Evolutionary conservation across 2,888 invertebrate species (phyloP), one percentile per base, ranked within the genome.

Genomic region (Diogma glabrata): DNA sequence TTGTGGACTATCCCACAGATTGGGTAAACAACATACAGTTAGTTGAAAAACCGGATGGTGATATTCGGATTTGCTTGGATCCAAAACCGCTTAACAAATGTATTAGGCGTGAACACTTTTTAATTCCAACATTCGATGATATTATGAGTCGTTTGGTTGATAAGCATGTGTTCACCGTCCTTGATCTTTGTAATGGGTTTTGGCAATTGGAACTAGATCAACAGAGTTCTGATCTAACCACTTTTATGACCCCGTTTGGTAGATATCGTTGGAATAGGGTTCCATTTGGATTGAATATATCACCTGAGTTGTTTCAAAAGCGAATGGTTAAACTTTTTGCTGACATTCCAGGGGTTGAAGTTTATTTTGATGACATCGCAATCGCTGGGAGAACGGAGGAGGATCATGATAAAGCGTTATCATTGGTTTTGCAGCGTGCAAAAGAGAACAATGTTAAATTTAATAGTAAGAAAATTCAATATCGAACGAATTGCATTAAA

Each of bases 1-100:
- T 54, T 17, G 56, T 59, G 10, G 51, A 55, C 17, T 56, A 57
- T 24, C 54, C 57, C 16, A 58, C 56, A n/a, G n/a, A n/a, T n/a
- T 10, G 56, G 59, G 57, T 58, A 14, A 58, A 55, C 24, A 58
- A 9, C 5, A 8, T 36, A 17, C 36, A 36, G 10, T 17, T 36
- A 17, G 16, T 36, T 6, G 36, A n/a, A n/a, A n/a, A n/a, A n/a
- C n/a, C n/a, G n/a, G n/a, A n/a, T n/a, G n/a, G n/a, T n/a, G n/a
- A n/a, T n/a, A n/a, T n/a, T n/a, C n/a, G n/a, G n/a, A n/a, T n/a
- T n/a, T n/a, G n/a, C n/a, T n/a, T n/a, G n/a, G n/a, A n/a, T n/a
- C n/a, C n/a, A n/a, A n/a, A n/a, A n/a, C n/a, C n/a, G n/a, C 33
- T 33, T n/a, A 33, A 9, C 33, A 33, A 33, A 6, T 4, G n/a